Percentiles rank a stretch among this genome's conserved stretches.
Conservation (phyloP, 2,113 vertebrate genomes). For the Panthera tigris region DNA sequence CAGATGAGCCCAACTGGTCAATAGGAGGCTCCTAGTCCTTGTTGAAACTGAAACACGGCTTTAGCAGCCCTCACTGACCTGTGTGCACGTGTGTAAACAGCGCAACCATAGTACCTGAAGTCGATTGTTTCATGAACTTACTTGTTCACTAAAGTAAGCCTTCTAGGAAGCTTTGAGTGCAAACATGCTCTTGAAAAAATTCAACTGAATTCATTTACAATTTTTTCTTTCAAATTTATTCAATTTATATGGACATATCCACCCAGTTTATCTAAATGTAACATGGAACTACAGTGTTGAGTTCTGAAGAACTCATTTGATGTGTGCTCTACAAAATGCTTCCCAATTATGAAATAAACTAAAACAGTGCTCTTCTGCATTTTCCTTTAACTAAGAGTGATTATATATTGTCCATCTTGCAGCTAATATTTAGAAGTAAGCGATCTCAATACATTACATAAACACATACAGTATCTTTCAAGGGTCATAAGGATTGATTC, state of each 20-base stretch:
- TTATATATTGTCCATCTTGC: not conserved
- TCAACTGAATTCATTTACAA: not conserved
- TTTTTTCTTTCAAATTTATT: not conserved
- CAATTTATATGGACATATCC: not conserved
- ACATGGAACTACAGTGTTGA: not conserved
- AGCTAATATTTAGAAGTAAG: conserved; percentile 44
- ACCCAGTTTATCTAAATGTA: not conserved
- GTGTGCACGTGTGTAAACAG: not conserved
- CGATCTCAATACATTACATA: not conserved
- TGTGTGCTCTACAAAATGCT: not conserved
- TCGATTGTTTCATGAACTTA: not conserved
- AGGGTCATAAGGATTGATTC: not conserved
- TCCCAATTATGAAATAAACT: not conserved
- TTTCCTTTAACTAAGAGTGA: not conserved
- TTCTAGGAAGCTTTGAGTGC: not conserved
- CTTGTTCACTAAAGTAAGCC: not conserved
- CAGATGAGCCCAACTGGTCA: too few relatives aligned
- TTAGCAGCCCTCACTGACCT: not conserved
- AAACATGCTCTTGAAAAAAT: not conserved
- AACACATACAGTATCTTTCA: not conserved
- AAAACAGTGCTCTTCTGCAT: not conserved
- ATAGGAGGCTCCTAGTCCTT: not conserved
- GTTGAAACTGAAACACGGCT: not conserved
- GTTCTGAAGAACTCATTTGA: not conserved
- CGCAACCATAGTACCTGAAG: not conserved